These are phyloP conservation scores for Bombus picipes DNA, from an alignment of 1,140 invertebrate genomes.

Conservation along the genomic window DNA sequence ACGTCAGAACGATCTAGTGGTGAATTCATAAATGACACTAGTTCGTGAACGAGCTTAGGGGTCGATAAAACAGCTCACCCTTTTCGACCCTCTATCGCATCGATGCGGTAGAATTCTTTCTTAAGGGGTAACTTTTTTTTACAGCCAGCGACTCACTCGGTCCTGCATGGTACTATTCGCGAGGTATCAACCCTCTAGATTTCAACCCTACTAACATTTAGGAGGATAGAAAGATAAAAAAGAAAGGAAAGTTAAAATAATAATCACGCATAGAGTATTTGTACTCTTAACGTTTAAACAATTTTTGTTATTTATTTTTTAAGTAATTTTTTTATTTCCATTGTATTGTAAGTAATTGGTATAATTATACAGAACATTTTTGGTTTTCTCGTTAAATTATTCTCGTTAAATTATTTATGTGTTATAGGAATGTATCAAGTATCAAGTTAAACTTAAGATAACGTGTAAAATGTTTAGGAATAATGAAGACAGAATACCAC, in stretches of 20 bases:
- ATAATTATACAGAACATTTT: background rate
- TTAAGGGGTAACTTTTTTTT: conserved; percentile 74
- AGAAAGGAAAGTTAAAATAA: too few relatives aligned
- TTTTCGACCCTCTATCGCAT: conserved; percentile 62
- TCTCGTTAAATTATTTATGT: background rate
- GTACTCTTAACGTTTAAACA: background rate
- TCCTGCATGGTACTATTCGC: conserved; percentile 48
- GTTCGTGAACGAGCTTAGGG: conserved; percentile 8
- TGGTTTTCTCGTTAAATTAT: too few relatives aligned
- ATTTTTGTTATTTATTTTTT: background rate
- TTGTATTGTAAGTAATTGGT: too few relatives aligned
- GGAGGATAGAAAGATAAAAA: background rate
- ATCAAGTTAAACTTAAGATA: background rate
- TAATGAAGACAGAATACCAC: background rate
- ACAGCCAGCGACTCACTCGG: conserved; percentile 57
- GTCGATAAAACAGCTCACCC: conserved; percentile 77
- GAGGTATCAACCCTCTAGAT: background rate
- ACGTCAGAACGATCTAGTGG: conserved; percentile 77
- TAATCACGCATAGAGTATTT: background rate
- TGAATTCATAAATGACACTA: conserved; percentile 67
- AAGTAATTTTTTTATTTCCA: background rate
- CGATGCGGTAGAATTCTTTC: conserved; percentile 79
- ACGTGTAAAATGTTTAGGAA: background rate
- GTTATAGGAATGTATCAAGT: background rate
- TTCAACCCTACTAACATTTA: background rate